Evolutionary conservation across 2,888 invertebrate genomes (phyloP), one percentile per base, ranked within the genome.

Genomic region (Frankliniella intonsa): DNA sequence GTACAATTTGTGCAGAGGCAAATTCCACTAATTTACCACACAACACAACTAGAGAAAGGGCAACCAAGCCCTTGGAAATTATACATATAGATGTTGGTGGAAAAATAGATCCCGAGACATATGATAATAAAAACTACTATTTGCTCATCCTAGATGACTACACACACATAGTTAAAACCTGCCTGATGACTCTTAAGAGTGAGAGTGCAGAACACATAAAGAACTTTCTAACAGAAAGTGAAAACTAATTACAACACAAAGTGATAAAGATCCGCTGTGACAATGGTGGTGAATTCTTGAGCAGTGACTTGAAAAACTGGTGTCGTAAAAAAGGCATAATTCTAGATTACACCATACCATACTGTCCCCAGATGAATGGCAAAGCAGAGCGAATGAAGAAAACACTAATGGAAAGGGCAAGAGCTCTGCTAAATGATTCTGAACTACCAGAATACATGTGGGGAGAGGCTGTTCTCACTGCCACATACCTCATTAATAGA

Each of bases 51-150:
- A 50, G 27, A 27, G 14, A 80, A 80, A 3, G 80, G 14, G 27
- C 27, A 12, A 55, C 84, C 84, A 84, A 86, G 84, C 86, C 87
- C 19, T 84, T 87, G 55, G 86, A 86, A 84, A 84, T 86, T 49
- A 84, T 87, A 11, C 87, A 86, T 84, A 86, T 86, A 14, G 86
- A 86, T 83, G 85, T 87, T 27, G 87, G 86, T 84, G 86, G 86
- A 0, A 86, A 86, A 50, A 86, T 87, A 50, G 86, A 86, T 82
- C 86, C 86, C 82, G 17, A 85, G 0, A 86, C 87, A 0, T 83
- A 86, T 83, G 85, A 87, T 82, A 84, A 84, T 22, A 86, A 86
- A 83, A 86, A 85, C 62, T 87, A 87, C 84, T 86, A 86, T 84
- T 84, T 87, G 8, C 80, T 86, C 10, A 86, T 87, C 84, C 82